Conservation (phyloP, 2,888 invertebrate genomes). For the Synergus laeviventris region DNA sequence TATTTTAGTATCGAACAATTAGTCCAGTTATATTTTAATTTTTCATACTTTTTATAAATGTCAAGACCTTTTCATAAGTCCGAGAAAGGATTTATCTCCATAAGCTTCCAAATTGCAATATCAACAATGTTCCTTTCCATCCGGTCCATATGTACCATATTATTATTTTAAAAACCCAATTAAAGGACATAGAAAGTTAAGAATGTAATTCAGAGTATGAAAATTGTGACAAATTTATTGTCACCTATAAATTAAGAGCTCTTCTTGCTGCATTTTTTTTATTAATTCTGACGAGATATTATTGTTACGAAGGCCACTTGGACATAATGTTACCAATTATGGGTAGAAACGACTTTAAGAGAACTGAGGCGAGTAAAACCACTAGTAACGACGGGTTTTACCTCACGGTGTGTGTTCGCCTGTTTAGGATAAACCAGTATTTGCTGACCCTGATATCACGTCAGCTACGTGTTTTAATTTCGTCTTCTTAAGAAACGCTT, state of each 20-base stretch:
- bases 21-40: background rate
- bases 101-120: too few species aligned
- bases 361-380: constrained; percentile 47
- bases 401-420: constrained; percentile 29
- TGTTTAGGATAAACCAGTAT: constrained; percentile 49
- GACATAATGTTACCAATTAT: constrained; percentile 39
- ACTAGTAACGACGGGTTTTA: constrained; percentile 36
- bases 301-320: constrained; percentile 27
- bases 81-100: too few species aligned
- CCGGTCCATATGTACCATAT: background rate
- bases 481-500: constrained; percentile 35
- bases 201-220: background rate
- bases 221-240: constrained; percentile 27
- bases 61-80: background rate
- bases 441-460: constrained; percentile 44
- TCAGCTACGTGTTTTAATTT: constrained; percentile 43
- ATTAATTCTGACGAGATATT: constrained; percentile 22
- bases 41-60: background rate
- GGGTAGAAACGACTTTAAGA: constrained; percentile 48
- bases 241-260: constrained; percentile 17
- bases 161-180: too few species aligned
- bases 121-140: too few species aligned
- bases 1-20: constrained; percentile 15
- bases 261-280: background rate
- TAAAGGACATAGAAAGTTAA: background rate